Evolutionary conservation across 2,888 invertebrate genomes (phyloP), one percentile per base, ranked within the genome.

Genomic region (Agonopterix heracliana): DNA sequence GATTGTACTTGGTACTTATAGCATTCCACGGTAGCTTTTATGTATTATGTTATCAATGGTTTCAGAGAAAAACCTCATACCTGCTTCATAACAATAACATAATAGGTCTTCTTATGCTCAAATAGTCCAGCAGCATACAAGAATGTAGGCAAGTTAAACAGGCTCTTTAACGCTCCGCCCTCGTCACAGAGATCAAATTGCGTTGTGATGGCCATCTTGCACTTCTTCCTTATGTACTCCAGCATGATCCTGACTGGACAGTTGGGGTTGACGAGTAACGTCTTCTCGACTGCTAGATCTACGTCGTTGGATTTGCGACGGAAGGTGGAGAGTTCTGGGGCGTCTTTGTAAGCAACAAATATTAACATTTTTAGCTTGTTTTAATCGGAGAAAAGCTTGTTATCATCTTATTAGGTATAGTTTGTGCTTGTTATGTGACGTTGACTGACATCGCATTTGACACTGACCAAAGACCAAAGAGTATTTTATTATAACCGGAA

Each of bases 171-270:
- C 0, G 12, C 35, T 0, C 87, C 87, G 1, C 46, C 56, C 2
- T 76, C 77, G 38, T 83, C 84, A 41, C 84, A 79, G 26, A 88
- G 51, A 43, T 88, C 87, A 51, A 85, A 88, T 42, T 68, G 58
- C 0, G 85, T 77, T 53, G 61, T 78, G 0, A 54, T 51, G 0
- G 81, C 85, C 9, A 85, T 59, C n/a, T 61, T 70, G 56, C 85
- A 87, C 48, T 68, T 73, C 61, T 78, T 81, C 12, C 41, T 41
- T 8, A 87, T 82, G 49, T 81, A 85, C 56, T 87, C 87, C 54
- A 87, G 60, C 78, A 88, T 81, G 5, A 84, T 71, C 38, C 87
- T 62, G 1, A 84, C 76, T 0, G 72, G 77, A 36, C 87, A 84
- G 34, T 72, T 60, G 0, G 87, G 87, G 64, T 87, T 86, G 0